phyloP scores from a whole-genome alignment of 2,113 vertebrate species.

The Sylvia atricapilla region DNA sequence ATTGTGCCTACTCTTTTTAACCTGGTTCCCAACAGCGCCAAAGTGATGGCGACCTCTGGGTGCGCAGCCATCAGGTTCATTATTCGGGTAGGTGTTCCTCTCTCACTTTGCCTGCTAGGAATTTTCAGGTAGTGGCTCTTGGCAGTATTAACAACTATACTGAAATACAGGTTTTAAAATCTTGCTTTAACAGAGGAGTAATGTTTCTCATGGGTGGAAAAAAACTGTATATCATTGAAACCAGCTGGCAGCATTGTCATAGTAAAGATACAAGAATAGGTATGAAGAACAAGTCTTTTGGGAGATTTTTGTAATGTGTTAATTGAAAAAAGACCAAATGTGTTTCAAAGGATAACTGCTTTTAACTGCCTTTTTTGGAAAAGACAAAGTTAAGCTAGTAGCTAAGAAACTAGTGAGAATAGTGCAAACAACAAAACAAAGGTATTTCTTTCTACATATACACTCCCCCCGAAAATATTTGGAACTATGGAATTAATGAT shows the following conservation, averaged over 20 bases:
- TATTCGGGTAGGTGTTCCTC: slow-evolving; percentile 82
- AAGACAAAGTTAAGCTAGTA: not conserved
- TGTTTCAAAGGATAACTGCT: not conserved
- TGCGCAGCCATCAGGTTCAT: slow-evolving; percentile 94
- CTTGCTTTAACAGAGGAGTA: not conserved
- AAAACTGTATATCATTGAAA: not conserved
- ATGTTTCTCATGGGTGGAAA: not conserved
- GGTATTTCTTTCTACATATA: rapidly evolving
- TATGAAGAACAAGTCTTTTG: not conserved
- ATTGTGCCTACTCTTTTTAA: slow-evolving; percentile 97
- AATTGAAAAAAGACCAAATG: not conserved
- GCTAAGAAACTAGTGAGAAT: not conserved
- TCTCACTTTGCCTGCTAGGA: not conserved
- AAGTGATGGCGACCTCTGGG: slow-evolving; percentile 95
- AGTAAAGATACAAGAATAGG: not conserved
- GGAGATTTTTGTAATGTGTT: not conserved
- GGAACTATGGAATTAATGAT: not conserved
- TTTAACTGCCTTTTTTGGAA: not conserved
- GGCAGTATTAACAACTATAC: not conserved
- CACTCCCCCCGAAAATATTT: rapidly evolving
- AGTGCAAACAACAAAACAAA: not conserved
- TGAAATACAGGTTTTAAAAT: not conserved
- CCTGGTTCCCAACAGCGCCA: slow-evolving; percentile 96
- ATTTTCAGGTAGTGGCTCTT: not conserved
- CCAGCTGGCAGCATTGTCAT: rapidly evolving